Evolutionary conservation across 2,113 vertebrate genomes (phyloP).

Genomic region (Artemisiospiza belli): DNA sequence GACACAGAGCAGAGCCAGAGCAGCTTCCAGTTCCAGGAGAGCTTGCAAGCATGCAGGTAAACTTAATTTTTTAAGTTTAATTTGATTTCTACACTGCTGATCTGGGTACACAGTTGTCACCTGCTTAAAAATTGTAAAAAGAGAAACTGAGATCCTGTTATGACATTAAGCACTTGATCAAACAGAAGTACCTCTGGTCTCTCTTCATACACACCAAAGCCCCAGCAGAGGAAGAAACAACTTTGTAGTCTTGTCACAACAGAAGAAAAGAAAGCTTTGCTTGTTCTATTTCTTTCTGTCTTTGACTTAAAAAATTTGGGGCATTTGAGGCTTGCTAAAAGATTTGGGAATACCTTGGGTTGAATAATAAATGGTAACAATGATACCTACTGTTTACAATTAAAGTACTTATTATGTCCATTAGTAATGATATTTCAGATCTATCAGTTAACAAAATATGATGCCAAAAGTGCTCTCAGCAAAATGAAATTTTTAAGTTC

Average conservation of each 20-base stretch:
- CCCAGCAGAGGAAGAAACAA: not conserved
- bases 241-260: not conserved
- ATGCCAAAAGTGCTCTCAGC: not conserved
- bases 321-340: not conserved
- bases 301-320: not conserved
- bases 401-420: not conserved
- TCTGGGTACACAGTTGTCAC: not conserved
- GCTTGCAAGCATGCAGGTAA: not conserved
- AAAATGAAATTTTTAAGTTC: not conserved
- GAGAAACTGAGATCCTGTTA: not conserved
- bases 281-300: not conserved
- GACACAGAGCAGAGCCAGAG: not conserved
- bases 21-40: not conserved
- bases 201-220: not conserved
- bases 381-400: not conserved
- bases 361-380: not conserved
- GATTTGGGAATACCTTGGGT: not conserved
- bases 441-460: not conserved
- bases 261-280: not conserved
- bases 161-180: not conserved
- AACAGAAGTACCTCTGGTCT: not conserved
- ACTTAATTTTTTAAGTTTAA: not conserved
- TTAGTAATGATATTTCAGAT: not conserved
- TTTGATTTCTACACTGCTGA: not conserved
- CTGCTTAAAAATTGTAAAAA: not conserved